Evolutionary conservation across 2,888 invertebrate genomes (phyloP).

Genomic region (Cataglyphis cursor): DNA sequence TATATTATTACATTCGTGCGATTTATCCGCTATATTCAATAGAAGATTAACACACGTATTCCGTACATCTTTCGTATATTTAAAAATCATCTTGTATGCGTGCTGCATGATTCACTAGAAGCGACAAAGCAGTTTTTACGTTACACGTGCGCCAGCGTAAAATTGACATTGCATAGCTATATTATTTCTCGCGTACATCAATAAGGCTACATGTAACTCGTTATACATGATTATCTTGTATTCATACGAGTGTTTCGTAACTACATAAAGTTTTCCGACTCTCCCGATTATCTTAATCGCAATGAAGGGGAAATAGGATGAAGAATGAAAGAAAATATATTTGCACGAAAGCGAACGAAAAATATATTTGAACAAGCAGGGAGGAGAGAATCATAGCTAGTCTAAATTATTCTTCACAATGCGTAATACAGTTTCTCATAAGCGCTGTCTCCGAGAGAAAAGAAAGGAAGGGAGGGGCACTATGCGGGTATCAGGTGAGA

Average conservation of each 20-base stretch:
- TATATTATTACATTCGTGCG: slow-evolving; percentile 9
- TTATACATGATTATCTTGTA: slow-evolving; percentile 20
- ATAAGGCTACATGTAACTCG: slow-evolving; percentile 24
- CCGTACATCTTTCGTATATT: neutral
- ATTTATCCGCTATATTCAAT: slow-evolving; percentile 42
- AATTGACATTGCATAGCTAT: slow-evolving; percentile 25
- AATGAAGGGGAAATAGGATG: slow-evolving; percentile 19
- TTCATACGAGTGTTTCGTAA: slow-evolving; percentile 27
- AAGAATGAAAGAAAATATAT: slow-evolving; percentile 26
- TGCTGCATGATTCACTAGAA: slow-evolving; percentile 35
- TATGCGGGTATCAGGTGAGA: slow-evolving; percentile 70
- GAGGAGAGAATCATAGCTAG: neutral
- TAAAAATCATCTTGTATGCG: neutral
- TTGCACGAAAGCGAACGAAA: slow-evolving; percentile 17
- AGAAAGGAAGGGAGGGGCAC: slow-evolving; percentile 8
- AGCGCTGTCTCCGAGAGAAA: slow-evolving; percentile 28
- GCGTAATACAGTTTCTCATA: slow-evolving; percentile 68
- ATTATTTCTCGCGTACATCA: slow-evolving; percentile 37
- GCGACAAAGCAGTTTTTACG: slow-evolving; percentile 53
- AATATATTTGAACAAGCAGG: slow-evolving; percentile 30
- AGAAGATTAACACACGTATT: neutral
- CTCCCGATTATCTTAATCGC: slow-evolving; percentile 48
- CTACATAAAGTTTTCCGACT: slow-evolving; percentile 37
- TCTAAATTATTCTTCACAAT: slow-evolving; percentile 46
- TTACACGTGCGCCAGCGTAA: slow-evolving; percentile 42